phyloP scores from a whole-genome alignment of 1,140 invertebrate genomes.

The Aphelinus atriplicis region DNA sequence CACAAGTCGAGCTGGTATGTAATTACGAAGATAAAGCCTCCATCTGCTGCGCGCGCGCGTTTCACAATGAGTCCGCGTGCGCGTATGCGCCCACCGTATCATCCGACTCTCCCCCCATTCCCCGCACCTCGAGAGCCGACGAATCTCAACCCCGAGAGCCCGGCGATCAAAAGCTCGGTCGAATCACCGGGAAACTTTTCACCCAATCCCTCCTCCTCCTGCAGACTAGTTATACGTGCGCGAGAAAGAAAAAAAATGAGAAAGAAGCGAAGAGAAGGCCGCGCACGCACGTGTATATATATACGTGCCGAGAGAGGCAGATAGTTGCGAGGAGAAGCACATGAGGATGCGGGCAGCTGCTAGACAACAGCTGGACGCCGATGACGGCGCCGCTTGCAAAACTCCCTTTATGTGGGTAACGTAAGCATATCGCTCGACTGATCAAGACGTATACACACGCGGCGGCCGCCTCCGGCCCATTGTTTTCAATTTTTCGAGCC shows the following conservation, averaged over 20 bases:
- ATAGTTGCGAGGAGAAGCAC: no score
- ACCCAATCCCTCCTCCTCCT: not conserved
- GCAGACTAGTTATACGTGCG: not conserved
- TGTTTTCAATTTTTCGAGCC: not conserved
- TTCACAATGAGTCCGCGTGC: no score
- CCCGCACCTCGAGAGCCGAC: no score
- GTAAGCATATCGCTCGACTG: no score
- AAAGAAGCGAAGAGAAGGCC: conserved; percentile 9
- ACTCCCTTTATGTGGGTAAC: not conserved
- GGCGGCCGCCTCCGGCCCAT: not conserved
- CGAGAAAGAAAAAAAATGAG: not conserved
- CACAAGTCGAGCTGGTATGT: no score
- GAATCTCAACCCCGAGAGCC: no score
- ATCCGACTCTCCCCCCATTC: no score
- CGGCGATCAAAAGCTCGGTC: no score
- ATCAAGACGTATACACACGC: no score
- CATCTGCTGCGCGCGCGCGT: not conserved
- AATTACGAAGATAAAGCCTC: no score
- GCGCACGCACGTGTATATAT: not conserved
- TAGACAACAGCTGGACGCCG: conserved; percentile 24
- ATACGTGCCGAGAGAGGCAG: no score
- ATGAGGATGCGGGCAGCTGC: conserved; percentile 13
- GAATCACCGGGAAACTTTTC: not conserved
- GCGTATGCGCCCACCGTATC: no score
- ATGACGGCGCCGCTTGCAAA: conserved; percentile 6